Evolutionary conservation across 2,888 invertebrate genomes (phyloP), one percentile per base, ranked within the genome.

Genomic region (Pteria penguin): DNA sequence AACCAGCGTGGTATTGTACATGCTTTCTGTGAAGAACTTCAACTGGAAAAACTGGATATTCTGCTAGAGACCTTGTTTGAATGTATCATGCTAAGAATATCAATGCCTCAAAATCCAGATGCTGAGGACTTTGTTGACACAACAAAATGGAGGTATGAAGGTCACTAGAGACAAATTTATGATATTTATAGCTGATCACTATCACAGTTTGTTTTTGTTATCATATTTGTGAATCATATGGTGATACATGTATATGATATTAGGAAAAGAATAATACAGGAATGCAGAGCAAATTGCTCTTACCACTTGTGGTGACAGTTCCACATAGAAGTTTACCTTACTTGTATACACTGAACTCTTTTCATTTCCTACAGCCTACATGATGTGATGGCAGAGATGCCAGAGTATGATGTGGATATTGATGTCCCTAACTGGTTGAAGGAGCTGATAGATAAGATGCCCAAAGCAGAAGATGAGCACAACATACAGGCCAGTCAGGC

Each of bases 31-130:
- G 65, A 78, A 18, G 57, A 36, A 24, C 61, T 69, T 4, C 61
- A 67, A 4, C 3, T 75, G 26, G 75, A 80, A 26, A 70, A 62
- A n/a, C 26, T 80, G 14, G 73, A 57, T 8, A 27, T 66, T 3
- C 54, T 80, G 4, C 31, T 78, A 52, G 77, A 80, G 24, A 26
- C 66, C n/a, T 24, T 80, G 52, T 77, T 72, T 62, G 80, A 80
- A 36, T 80, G 75, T 61, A 77, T 80, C 24, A 58, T 80, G 27
- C 54, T 80, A 36, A 73, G 65, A n/a, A 75, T 80, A 24, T 72
- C 78, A 18, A 63, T 79, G 1, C 75, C 72, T 11, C 75, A 76
- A 29, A 75, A 75, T 32, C 54, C 14, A 2, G 79, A 79, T 55
- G 79, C 75, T 71, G 73, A 73, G 18, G 72, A 63, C 54, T 62